These are phyloP conservation scores for Capitulum mitella DNA, from an alignment of 2,888 invertebrate species.

Conservation along the genomic window DNA sequence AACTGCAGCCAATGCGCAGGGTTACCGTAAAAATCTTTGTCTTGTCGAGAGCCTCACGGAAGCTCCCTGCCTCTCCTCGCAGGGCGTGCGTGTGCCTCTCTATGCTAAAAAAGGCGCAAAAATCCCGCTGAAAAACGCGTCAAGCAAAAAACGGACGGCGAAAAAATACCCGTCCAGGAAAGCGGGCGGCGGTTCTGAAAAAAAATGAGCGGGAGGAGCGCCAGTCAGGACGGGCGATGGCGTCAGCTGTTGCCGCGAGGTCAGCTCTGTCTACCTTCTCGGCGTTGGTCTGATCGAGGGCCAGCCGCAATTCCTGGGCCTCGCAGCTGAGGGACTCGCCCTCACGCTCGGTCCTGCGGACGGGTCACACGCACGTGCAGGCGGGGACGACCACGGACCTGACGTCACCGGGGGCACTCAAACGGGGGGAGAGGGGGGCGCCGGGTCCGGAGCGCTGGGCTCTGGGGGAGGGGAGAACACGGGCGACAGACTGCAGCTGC, in stretches of 20 bases:
- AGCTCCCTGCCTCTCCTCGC: neutral
- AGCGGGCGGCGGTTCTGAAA: neutral
- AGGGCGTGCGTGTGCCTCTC: neutral
- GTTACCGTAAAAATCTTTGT: neutral
- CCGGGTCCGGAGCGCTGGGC: too few relatives aligned
- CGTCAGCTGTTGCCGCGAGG: neutral
- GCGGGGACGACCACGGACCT: neutral
- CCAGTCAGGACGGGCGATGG: neutral
- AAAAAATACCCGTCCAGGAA: neutral
- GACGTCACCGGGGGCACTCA: neutral
- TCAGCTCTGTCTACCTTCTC: neutral
- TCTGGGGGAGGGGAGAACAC: too few relatives aligned
- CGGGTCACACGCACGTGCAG: neutral
- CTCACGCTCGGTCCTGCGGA: slow-evolving; percentile 1
- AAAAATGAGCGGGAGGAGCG: neutral
- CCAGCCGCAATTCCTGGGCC: neutral
- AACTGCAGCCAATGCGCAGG: too few relatives aligned
- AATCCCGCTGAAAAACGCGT: neutral
- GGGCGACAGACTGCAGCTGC: neutral
- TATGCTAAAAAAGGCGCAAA: neutral
- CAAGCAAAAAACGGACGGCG: neutral
- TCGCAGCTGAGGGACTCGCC: neutral
- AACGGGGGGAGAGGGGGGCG: too few relatives aligned
- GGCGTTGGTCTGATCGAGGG: slow-evolving; percentile 9
- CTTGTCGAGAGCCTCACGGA: neutral